Evolutionary conservation across 2,888 invertebrate genomes (phyloP).

Genomic region (Agonopterix subpropinquella): DNA sequence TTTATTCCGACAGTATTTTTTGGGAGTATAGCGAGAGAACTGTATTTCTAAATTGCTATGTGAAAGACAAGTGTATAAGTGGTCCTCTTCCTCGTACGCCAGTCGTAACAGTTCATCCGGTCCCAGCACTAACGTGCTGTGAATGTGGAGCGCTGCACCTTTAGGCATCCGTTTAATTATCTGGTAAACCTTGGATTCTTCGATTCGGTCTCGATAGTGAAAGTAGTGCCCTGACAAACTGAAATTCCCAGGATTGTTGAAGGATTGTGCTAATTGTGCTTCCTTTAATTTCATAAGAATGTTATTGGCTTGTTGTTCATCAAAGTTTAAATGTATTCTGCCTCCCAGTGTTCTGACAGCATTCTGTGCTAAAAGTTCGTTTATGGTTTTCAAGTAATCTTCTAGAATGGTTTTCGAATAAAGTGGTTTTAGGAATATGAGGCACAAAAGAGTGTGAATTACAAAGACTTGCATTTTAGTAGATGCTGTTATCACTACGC

Average conservation of each 20-base stretch:
- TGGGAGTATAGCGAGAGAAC: slow-evolving; percentile 40
- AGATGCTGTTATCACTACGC: slow-evolving; percentile 3
- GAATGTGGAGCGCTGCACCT: slow-evolving; percentile 82
- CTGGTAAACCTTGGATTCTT: slow-evolving; percentile 78
- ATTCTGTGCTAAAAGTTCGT: slow-evolving; percentile 53
- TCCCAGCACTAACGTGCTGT: slow-evolving; percentile 79
- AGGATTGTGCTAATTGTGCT: slow-evolving; percentile 67
- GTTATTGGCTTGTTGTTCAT: slow-evolving; percentile 71
- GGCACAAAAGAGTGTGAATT: slow-evolving; percentile 16
- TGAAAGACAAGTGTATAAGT: slow-evolving; percentile 72
- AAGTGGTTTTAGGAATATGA: slow-evolving; percentile 16
- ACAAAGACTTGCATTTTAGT: slow-evolving; percentile 17
- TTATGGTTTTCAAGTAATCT: slow-evolving; percentile 30
- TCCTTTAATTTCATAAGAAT: slow-evolving; percentile 72
- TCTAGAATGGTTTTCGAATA: slow-evolving; percentile 25
- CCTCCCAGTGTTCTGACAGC: slow-evolving; percentile 62
- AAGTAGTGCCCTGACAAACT: slow-evolving; percentile 81
- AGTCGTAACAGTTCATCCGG: slow-evolving; percentile 78
- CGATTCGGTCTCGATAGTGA: slow-evolving; percentile 72
- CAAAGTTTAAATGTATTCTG: slow-evolving; percentile 51
- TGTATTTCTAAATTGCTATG: slow-evolving; percentile 24
- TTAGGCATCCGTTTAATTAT: slow-evolving; percentile 83
- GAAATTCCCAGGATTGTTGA: slow-evolving; percentile 70
- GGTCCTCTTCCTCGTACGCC: slow-evolving; percentile 75
- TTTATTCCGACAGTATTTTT: slow-evolving; percentile 23